phyloP scores from a whole-genome alignment of 2,797 vertebrate genomes.

The Chiroxiphia lanceolata region DNA sequence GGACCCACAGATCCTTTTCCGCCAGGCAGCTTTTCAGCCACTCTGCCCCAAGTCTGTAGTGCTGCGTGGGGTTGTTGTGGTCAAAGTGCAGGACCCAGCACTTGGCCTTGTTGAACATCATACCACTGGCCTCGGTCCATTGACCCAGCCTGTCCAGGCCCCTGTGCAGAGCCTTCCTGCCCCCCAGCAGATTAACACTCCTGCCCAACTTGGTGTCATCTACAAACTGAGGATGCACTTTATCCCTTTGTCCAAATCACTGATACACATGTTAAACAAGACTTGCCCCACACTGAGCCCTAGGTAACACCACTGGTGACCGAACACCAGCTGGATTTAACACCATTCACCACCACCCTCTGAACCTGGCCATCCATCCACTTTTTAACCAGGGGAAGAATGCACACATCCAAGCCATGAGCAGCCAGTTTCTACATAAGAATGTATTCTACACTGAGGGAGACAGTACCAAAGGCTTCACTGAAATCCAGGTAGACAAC shows the following conservation, averaged over 20 bases:
- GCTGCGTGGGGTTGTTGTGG: neutral
- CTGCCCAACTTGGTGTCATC: neutral
- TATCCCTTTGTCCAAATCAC: accelerated
- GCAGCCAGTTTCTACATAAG: neutral
- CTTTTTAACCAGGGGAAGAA: neutral
- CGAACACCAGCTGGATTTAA: neutral
- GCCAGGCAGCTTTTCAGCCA: accelerated
- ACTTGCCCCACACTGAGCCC: neutral
- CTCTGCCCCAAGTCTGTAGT: neutral
- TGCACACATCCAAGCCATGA: neutral
- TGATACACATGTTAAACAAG: neutral
- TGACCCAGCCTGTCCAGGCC: neutral
- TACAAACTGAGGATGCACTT: neutral
- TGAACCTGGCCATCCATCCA: neutral
- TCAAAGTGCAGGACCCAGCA: accelerated
- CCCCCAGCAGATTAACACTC: neutral
- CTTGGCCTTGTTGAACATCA: neutral
- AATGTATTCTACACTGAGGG: neutral
- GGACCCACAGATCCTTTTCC: neutral
- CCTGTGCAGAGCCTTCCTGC: neutral
- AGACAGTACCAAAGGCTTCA: neutral
- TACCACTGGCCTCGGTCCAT: neutral
- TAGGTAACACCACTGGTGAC: neutral
- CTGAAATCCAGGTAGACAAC: neutral
- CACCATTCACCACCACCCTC: neutral